A percentile compares a stretch with the other conserved stretches of the same genome.
Evolutionary conservation across 2,113 vertebrate genomes (phyloP).

Genomic region (Sarotherodon lohbergeri): DNA sequence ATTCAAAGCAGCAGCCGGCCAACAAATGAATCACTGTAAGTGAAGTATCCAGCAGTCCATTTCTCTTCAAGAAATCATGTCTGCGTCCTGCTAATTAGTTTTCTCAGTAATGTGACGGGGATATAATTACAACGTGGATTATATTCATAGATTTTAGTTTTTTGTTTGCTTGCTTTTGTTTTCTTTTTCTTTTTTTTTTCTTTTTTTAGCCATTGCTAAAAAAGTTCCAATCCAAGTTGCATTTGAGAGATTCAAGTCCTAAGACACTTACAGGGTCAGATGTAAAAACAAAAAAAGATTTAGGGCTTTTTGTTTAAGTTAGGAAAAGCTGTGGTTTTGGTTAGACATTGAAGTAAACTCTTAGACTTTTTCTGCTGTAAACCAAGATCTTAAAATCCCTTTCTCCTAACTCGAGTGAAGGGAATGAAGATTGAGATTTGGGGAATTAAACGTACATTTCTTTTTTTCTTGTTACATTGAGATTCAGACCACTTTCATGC

Average conservation of each 20-base stretch:
- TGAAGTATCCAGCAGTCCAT: neutral
- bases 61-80: neutral
- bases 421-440: neutral
- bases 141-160: neutral
- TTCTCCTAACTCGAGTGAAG: neutral
- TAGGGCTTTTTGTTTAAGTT: neutral
- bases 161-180: neutral
- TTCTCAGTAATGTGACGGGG: neutral
- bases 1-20: conserved; percentile 18
- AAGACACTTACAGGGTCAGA: neutral
- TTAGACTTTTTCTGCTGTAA: neutral
- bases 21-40: neutral
- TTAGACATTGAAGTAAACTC: neutral
- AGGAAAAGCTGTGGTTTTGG: neutral
- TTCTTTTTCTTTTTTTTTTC: neutral
- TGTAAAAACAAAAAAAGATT: neutral
- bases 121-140: neutral
- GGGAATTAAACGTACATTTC: neutral
- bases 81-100: neutral
- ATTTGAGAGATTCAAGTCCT: neutral
- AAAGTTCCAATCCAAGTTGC: neutral
- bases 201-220: neutral
- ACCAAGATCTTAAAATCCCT: neutral
- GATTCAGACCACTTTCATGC: neutral
- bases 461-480: neutral